Conservation (phyloP, 2,888 invertebrate species). For the Micoletzkya japonica region DNA sequence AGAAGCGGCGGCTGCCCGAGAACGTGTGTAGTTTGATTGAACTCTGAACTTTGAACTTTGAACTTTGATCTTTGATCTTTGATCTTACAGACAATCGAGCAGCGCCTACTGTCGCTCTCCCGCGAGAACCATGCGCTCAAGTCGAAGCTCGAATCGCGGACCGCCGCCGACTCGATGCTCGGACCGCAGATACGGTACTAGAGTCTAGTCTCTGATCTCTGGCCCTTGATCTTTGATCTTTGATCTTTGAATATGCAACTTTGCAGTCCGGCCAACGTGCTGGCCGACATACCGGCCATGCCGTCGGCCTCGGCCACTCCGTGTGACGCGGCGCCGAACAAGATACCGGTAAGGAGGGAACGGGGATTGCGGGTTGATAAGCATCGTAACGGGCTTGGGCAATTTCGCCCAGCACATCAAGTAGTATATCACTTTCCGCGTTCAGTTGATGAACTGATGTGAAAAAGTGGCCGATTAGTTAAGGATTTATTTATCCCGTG, state of each 20-base stretch:
- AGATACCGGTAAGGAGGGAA: too few relatives aligned
- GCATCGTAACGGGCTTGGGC: too few relatives aligned
- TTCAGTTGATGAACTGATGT: too few relatives aligned
- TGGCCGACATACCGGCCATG: conserved; percentile 7
- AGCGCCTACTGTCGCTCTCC: conserved; percentile 13
- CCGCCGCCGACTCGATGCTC: conserved; percentile 10
- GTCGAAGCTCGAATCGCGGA: conserved; percentile 11
- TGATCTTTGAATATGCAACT: background rate
- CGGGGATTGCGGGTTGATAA: too few relatives aligned
- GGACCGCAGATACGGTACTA: background rate
- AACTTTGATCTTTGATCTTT: background rate
- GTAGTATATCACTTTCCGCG: too few relatives aligned
- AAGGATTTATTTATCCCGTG: too few relatives aligned
- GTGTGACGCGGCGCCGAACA: too few relatives aligned
- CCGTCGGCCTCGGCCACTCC: conserved; percentile 13
- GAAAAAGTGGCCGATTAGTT: too few relatives aligned
- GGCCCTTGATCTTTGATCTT: background rate
- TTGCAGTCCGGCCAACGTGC: background rate
- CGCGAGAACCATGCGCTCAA: conserved; percentile 23
- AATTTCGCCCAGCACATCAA: too few relatives aligned
- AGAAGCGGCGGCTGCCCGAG: background rate
- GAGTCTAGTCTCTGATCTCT: background rate
- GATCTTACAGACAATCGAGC: conserved; percentile 2
- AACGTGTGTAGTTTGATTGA: background rate
- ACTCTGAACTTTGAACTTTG: background rate